Percentiles rank a stretch among this genome's conserved stretches.
phyloP scores from a whole-genome alignment of 2,888 invertebrate genomes.

The Hyposoter didymator region DNA sequence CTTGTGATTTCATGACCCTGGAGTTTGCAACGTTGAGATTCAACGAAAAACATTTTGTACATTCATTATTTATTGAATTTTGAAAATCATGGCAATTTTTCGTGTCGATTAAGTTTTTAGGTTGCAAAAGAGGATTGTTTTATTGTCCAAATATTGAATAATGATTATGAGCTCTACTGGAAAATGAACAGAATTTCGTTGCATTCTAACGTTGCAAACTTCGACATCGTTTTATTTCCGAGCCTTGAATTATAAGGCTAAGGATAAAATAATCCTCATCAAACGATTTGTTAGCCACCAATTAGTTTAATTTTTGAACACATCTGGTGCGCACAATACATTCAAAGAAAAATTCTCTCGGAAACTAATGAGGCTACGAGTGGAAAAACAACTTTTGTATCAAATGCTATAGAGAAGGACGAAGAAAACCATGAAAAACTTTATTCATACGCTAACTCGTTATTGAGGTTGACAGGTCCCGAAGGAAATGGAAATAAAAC shows the following conservation, averaged over 20 bases:
- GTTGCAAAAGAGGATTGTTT: too few species aligned
- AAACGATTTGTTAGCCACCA: neutral
- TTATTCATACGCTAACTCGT: neutral
- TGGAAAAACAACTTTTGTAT: neutral
- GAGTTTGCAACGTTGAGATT: too few species aligned
- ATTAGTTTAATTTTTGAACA: neutral
- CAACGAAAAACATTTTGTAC: too few species aligned
- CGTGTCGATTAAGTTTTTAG: too few species aligned
- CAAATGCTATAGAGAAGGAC: neutral
- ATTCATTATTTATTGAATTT: too few species aligned
- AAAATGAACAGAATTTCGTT: too few species aligned
- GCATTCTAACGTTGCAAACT: too few species aligned
- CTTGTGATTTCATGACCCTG: too few species aligned
- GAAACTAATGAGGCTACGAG: neutral
- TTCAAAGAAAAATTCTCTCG: neutral
- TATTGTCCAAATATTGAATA: too few species aligned
- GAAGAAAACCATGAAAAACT: conserved; percentile 1
- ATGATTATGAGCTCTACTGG: too few species aligned
- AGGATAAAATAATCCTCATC: neutral
- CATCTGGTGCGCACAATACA: neutral
- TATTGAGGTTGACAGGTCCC: conserved; percentile 24
- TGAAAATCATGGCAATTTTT: too few species aligned
- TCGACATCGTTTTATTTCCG: too few species aligned
- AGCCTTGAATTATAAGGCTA: neutral
- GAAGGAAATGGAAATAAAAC: conserved; percentile 43